phyloP scores from a whole-genome alignment of 2,113 vertebrate species.

The Nestor notabilis region DNA sequence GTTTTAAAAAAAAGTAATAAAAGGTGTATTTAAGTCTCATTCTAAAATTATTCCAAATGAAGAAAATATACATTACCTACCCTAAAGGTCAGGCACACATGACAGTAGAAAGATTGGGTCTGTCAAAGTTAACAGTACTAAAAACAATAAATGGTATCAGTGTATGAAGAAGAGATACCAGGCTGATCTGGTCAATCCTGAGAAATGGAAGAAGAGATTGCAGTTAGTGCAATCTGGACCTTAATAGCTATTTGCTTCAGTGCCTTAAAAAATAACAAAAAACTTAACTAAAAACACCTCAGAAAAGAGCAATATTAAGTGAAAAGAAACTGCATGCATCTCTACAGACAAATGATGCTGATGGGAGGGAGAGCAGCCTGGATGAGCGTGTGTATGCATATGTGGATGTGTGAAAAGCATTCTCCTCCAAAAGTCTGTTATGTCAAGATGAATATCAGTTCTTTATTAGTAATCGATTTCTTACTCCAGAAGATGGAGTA shows the following conservation, averaged over 20 bases:
- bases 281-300: not conserved
- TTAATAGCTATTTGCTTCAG: not conserved
- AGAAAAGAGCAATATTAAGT: not conserved
- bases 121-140: not conserved
- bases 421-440: not conserved
- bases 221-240: not conserved
- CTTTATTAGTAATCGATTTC: not conserved
- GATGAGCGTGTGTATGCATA: not conserved
- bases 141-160: not conserved
- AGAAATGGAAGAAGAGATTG: not conserved
- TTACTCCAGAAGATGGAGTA: not conserved
- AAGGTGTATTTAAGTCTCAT: not conserved
- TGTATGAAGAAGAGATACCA: not conserved
- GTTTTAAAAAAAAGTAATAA: not conserved
- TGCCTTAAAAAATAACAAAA: not conserved
- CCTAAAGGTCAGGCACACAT: not conserved
- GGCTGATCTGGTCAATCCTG: not conserved
- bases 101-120: not conserved
- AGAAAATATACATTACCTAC: not conserved
- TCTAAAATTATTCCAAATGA: not conserved
- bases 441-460: not conserved
- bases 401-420: fast-evolving
- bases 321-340: not conserved
- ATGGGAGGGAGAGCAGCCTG: not conserved
- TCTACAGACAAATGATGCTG: not conserved